phyloP scores from a whole-genome alignment of 1,140 invertebrate species.

The Arion vulgaris region DNA sequence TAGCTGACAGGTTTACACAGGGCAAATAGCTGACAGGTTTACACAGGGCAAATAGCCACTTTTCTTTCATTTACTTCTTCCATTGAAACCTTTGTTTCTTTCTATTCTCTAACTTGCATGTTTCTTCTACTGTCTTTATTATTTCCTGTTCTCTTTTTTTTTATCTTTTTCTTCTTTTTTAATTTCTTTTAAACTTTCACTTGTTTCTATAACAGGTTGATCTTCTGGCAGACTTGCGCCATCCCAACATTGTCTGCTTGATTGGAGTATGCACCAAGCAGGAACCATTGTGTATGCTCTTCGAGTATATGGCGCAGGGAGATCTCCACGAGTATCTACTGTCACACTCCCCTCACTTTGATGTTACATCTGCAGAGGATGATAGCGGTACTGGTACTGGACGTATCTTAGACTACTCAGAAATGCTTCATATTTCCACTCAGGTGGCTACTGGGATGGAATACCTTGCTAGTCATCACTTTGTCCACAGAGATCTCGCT shows the following conservation, averaged over 20 bases:
- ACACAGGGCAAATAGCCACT: too few relatives aligned
- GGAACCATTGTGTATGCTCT: slow-evolving; percentile 95
- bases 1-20: too few relatives aligned
- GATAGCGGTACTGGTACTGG: slow-evolving; percentile 38
- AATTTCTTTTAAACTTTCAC: too few relatives aligned
- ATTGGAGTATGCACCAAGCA: slow-evolving; percentile 92
- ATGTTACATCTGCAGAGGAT: slow-evolving; percentile 67
- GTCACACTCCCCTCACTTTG: slow-evolving; percentile 81
- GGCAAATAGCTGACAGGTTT: too few relatives aligned
- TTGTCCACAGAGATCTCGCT: slow-evolving; percentile 96
- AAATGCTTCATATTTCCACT: slow-evolving; percentile 89
- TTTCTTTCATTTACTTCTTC: too few relatives aligned
- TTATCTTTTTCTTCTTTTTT: too few relatives aligned
- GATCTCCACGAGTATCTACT: slow-evolving; percentile 72
- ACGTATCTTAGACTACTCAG: slow-evolving; percentile 81
- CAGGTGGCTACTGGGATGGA: slow-evolving; percentile 95
- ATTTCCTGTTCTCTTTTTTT: too few relatives aligned
- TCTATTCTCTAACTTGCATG: too few relatives aligned
- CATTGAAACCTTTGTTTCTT: too few relatives aligned
- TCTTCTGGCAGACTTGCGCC: slow-evolving; percentile 91
- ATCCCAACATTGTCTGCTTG: slow-evolving; percentile 96
- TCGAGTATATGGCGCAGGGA: slow-evolving; percentile 86
- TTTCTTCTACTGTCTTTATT: too few relatives aligned
- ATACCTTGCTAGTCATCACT: slow-evolving; percentile 93
- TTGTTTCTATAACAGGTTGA: slow-evolving; percentile 43